These are phyloP conservation scores for Microtus richardsoni DNA, from an alignment of 2,113 vertebrate genomes.

Conservation along the genomic window DNA sequence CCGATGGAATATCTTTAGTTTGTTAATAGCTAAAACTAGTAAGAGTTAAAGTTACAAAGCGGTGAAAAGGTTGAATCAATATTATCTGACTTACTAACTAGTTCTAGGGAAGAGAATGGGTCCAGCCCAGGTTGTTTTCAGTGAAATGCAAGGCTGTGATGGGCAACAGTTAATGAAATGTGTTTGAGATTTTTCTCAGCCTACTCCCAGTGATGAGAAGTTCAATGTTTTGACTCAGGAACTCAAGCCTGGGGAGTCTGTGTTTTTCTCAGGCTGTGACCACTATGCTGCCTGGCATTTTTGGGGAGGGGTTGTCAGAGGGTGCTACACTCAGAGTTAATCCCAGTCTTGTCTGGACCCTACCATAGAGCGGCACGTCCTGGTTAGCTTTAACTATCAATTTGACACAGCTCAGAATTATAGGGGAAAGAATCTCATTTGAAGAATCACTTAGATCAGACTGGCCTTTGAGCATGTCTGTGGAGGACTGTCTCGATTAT, in stretches of 20 bases:
- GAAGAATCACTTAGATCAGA: not conserved
- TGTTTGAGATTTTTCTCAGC: not conserved
- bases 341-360: no score
- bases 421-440: not conserved
- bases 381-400: not conserved
- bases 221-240: not conserved
- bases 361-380: not conserved
- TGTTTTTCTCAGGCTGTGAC: not conserved
- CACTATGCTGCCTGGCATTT: not conserved
- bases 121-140: not conserved
- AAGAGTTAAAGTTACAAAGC: not conserved
- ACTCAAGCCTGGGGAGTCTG: not conserved
- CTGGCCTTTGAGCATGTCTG: not conserved
- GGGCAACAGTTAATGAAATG: not conserved
- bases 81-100: not conserved
- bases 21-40: not conserved
- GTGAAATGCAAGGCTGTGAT: not conserved
- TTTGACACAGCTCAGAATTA: not conserved
- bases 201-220: not conserved
- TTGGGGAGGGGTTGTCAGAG: not conserved
- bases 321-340: not conserved
- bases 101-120: not conserved
- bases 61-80: not conserved
- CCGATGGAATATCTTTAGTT: conserved; percentile 15
- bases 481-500: not conserved